Percentiles rank a stretch among this genome's conserved stretches.
These are phyloP conservation scores for Cryptoleucopteryx plumbea DNA, from an alignment of 2,113 vertebrate genomes.

Conservation along the genomic window DNA sequence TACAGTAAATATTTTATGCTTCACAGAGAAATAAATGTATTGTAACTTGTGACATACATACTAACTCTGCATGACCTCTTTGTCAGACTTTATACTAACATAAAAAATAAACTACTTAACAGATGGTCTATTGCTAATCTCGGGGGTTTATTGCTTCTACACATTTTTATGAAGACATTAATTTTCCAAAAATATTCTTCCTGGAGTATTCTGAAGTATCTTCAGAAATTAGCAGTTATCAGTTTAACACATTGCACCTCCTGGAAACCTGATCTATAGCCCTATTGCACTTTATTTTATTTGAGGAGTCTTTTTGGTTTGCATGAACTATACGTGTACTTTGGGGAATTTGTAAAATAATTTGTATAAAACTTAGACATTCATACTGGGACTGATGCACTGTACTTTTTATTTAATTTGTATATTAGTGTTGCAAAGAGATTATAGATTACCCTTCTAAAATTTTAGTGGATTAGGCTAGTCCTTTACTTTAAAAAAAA, in stretches of 20 bases:
- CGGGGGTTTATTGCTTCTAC: conserved; percentile 8
- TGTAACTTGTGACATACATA: conserved; percentile 16
- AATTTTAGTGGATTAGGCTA: not conserved
- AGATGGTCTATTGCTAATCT: conserved; percentile 51
- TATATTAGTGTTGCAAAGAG: not conserved
- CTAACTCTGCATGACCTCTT: not conserved
- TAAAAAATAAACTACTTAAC: conserved; percentile 51
- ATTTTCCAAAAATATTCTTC: conserved; percentile 47
- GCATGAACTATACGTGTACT: not conserved
- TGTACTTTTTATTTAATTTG: not conserved
- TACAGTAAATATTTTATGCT: conserved; percentile 53
- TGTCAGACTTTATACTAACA: conserved; percentile 12
- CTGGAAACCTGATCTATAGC: not conserved
- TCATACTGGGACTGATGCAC: not conserved
- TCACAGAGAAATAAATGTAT: conserved; percentile 3
- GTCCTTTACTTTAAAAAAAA: not conserved
- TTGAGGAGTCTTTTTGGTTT: not conserved
- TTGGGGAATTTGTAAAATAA: not conserved
- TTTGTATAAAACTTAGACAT: not conserved
- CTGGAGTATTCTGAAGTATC: not conserved
- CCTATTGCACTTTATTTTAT: not conserved
- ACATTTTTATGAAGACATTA: conserved; percentile 49
- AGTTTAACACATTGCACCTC: not conserved
- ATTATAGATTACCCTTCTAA: not conserved
- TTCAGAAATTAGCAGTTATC: not conserved